Conservation (phyloP, 2,797 vertebrate species). For the Sus cebifrons region DNA sequence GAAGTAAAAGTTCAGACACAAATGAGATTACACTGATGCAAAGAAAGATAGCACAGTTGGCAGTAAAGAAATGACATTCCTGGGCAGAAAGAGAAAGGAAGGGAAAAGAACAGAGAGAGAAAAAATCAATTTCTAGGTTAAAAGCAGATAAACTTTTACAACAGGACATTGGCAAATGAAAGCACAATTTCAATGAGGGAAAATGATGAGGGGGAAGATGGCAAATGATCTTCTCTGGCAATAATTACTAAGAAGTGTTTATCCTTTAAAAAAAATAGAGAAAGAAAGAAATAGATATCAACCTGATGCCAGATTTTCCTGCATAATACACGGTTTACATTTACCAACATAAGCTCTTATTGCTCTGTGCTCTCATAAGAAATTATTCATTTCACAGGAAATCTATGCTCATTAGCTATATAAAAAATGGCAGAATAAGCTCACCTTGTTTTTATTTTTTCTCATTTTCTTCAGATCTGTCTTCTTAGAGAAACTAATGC, state of each 20-base stretch:
- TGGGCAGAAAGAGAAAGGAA: background rate
- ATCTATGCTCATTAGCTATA: constrained; percentile 79
- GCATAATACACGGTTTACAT: constrained; percentile 69
- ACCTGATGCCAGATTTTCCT: constrained; percentile 60
- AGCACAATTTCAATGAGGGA: constrained; percentile 66
- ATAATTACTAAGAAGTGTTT: constrained; percentile 77
- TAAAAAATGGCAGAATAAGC: constrained; percentile 85
- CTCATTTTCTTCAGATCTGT: constrained; percentile 91
- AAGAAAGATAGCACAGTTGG: constrained; percentile 56
- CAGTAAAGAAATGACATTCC: constrained; percentile 51
- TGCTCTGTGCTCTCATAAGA: constrained; percentile 78
- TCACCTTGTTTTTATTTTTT: constrained; percentile 93
- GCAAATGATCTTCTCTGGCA: constrained; percentile 66
- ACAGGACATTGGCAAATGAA: constrained; percentile 65
- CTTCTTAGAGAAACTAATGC: constrained; percentile 93
- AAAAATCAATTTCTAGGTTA: constrained; percentile 66
- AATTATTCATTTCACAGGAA: constrained; percentile 83
- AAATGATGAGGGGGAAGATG: background rate
- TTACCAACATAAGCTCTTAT: constrained; percentile 68
- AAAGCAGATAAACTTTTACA: constrained; percentile 76
- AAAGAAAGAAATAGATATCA: constrained; percentile 75
- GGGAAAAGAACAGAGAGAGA: no score
- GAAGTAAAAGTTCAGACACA: constrained; percentile 58
- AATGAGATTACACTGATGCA: constrained; percentile 52
- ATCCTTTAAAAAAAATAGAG: constrained; percentile 47